Percentiles rank a stretch among this genome's conserved stretches.
Evolutionary conservation across 2,888 invertebrate genomes (phyloP).

Genomic region (Drosophila eohydei): DNA sequence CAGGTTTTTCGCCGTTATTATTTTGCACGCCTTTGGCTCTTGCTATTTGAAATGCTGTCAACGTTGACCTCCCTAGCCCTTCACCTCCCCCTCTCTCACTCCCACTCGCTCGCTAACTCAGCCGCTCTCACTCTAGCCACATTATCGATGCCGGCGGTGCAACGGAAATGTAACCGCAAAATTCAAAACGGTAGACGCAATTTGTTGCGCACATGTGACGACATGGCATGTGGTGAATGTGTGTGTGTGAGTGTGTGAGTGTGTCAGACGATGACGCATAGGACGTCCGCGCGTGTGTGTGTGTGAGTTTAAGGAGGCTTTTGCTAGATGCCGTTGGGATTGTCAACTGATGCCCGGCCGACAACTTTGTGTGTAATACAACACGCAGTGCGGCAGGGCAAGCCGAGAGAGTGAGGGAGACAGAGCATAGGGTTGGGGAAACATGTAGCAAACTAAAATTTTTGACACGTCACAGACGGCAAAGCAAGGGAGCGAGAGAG

Average conservation of each 20-base stretch:
- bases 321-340: slow-evolving; percentile 46
- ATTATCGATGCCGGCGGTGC: slow-evolving; percentile 58
- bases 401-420: neutral
- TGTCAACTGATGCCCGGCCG: slow-evolving; percentile 49
- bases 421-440: neutral
- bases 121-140: neutral
- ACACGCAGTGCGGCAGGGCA: slow-evolving; percentile 47
- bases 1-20: slow-evolving; percentile 44
- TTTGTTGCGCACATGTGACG: slow-evolving; percentile 77
- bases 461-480: slow-evolving; percentile 52
- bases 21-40: slow-evolving; percentile 47
- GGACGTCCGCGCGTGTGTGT: slow-evolving; percentile 3
- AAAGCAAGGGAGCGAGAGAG: neutral
- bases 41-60: slow-evolving; percentile 74
- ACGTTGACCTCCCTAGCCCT: slow-evolving; percentile 31
- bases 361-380: slow-evolving; percentile 72
- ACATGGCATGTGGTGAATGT: slow-evolving; percentile 20
- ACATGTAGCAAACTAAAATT: slow-evolving; percentile 58
- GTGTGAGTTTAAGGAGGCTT: slow-evolving; percentile 18
- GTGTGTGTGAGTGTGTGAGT: slow-evolving; percentile 9
- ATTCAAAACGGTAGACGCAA: slow-evolving; percentile 75
- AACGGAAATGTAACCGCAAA: slow-evolving; percentile 80
- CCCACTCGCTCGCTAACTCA: neutral
- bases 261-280: slow-evolving; percentile 57
- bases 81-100: neutral